phyloP scores from a whole-genome alignment of 2,888 invertebrate genomes.

The Acheta domesticus region DNA sequence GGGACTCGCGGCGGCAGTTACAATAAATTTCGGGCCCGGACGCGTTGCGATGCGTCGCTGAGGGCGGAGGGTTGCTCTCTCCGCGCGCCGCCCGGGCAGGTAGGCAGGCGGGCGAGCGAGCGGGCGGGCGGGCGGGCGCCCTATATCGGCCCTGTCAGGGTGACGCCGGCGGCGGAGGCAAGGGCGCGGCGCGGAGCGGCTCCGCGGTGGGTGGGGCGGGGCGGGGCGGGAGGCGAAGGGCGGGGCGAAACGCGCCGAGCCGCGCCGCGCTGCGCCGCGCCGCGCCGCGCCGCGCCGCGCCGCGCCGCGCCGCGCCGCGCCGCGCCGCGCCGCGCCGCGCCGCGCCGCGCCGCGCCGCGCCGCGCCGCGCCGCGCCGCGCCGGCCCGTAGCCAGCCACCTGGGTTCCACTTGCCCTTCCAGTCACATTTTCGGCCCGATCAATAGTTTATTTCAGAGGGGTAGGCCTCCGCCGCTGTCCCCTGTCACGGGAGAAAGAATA shows the following conservation, averaged over 20 bases:
- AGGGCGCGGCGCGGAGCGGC: neutral
- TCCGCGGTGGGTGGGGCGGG: neutral
- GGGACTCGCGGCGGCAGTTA: neutral
- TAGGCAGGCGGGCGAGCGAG: neutral
- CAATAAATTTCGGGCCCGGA: neutral
- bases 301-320: neutral
- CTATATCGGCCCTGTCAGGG: conserved; percentile 18
- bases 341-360: neutral
- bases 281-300: neutral
- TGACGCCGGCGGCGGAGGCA: neutral
- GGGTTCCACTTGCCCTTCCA: conserved; percentile 2
- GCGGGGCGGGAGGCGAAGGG: neutral
- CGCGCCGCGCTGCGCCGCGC: neutral
- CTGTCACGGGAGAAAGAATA: conserved; percentile 18
- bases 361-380: neutral
- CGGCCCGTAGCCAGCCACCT: neutral
- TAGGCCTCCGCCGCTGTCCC: conserved; percentile 4
- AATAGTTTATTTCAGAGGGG: conserved; percentile 18
- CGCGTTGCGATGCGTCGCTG: neutral
- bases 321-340: neutral
- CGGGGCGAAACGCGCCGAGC: neutral
- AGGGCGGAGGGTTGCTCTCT: neutral
- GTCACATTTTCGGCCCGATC: conserved; percentile 18
- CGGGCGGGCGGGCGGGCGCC: neutral
- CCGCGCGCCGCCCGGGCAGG: neutral